Base-by-base conservation (phyloP, 2,888 invertebrate genomes). In the Agrilus mali region DNA sequence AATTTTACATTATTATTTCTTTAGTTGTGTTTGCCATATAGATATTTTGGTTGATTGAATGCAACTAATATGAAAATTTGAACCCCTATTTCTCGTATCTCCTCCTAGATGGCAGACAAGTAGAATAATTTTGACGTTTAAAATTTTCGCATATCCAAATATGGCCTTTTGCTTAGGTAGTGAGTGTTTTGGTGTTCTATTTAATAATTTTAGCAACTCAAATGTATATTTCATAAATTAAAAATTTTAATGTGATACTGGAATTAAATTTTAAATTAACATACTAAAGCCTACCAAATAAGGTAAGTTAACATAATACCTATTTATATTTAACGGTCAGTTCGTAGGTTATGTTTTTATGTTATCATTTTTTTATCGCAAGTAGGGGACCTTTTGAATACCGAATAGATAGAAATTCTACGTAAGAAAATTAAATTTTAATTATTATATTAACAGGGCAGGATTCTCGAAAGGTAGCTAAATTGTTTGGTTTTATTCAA, bases 121-220 rank as follows among this genome's bases (percentile, higher is more conserved):
- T 38, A 42, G 27, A 27, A 27, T 10, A 10, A 44, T 33, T 57
- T 64, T 65, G 64, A 65, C 65, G 64, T 65, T 64, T 63, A 60
- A 64, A 64, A 64, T 61, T 60, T 64, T 63, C 60, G 59, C 66
- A 66, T 66, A 64, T 63, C 66, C 66, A 66, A 66, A 66, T 66
- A 66, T 64, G 66, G 66, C 60, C 59, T 65, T 66, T 64, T 62
- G 50, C 41, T 45, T 47, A 46, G 49, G 47, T 49, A 47, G 48
- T 41, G 43, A 45, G 48, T 47, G 50, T 49, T 58, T 57, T 57
- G 53, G 59, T 61, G 60, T 59, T 57, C 57, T 54, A 59, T 60
- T 57, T 50, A 48, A 41, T 45, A 44, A 44, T 38, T 44, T 36
- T 44, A 44, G 36, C 44, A 49, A 50, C 43, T 44, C 43, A 44